phyloP scores from a whole-genome alignment of 1,140 invertebrate genomes.

The Aphaenogaster ashmeadi region DNA sequence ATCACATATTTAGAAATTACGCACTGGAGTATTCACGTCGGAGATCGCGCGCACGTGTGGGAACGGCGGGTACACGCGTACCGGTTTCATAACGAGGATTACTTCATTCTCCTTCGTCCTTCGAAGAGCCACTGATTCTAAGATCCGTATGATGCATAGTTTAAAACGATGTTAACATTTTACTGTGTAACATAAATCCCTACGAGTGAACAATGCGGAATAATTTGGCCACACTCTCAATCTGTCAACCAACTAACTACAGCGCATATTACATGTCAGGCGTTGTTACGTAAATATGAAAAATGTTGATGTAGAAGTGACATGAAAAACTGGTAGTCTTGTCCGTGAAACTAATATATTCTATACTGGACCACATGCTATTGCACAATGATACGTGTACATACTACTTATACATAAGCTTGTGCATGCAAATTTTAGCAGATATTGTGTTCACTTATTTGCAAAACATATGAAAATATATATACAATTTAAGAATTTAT shows the following conservation, averaged over 20 bases:
- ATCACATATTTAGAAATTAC: slow-evolving; percentile 76
- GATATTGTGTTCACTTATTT: neutral
- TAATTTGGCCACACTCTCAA: slow-evolving; percentile 81
- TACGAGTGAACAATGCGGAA: neutral
- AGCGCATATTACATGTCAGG: slow-evolving; percentile 74
- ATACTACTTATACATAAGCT: neutral
- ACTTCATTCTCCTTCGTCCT: slow-evolving; percentile 77
- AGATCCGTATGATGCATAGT: slow-evolving; percentile 10
- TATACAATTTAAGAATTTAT: neutral
- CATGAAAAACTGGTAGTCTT: slow-evolving; percentile 84
- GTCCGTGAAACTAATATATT: slow-evolving; percentile 87
- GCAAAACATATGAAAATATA: neutral
- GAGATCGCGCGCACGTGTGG: slow-evolving; percentile 64
- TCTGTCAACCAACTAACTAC: slow-evolving; percentile 82
- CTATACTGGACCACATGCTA: slow-evolving; percentile 71
- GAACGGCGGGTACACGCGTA: slow-evolving; percentile 68
- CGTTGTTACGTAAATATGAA: slow-evolving; percentile 86
- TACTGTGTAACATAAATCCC: neutral
- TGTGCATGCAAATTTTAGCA: neutral
- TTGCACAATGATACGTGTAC: slow-evolving; percentile 46
- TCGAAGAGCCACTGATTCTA: slow-evolving; percentile 67
- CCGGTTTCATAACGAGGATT: slow-evolving; percentile 78
- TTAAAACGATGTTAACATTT: slow-evolving; percentile 12
- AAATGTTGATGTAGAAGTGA: slow-evolving; percentile 84
- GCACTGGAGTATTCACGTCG: slow-evolving; percentile 64